Base-by-base conservation (phyloP, 2,113 vertebrate genomes). In the Labeo rohita region DNA sequence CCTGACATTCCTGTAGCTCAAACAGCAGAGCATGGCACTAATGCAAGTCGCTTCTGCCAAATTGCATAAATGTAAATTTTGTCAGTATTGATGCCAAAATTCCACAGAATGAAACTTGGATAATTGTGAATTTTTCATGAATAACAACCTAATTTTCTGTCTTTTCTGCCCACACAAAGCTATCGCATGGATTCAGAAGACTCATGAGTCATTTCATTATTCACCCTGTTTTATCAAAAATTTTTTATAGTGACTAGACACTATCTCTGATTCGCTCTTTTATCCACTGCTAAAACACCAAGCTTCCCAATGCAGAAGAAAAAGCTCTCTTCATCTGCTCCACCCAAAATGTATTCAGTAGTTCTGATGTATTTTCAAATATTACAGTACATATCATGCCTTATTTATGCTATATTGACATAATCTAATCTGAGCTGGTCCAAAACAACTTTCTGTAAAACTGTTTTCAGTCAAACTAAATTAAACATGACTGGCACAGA, bases 321-420 rank as follows among this genome's bases (percentile, higher is more conserved):
- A 15, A 34, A 66, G 15, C 34, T 2, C 6, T 1, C 2, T 28
- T 28, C 4, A 13, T 68, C 65, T 68, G 65, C 65, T 74, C 43
- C 47, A 74, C 16, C 39, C 43, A 49, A 49, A 74, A 23, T 75
- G 47, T 34, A 52, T 52, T 34, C 12, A 76, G 74, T 28, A 52
- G 12, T 54, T 76, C 49, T 52, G 49, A 49, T 74, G 21, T 49
- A 23, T 23, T 47, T 74, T 76, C 74, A 76, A 74, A n/a, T 74
- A 47, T 49, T 11, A 49, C 72, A 74, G 21, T 23, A 13, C 2
- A 23, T 74, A 23, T 49, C 43, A 74, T 49, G 2, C 10, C 10
- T 49, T 21, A 74, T 74, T 47, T 49, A 74, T 45, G 72, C 72
- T 49, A 21, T 23, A 47, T 13, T 74, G 21, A 74, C 49, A 49